A percentile compares a stretch with the other conserved stretches of the same genome.
Conservation (phyloP, 37 sponge, comb jelly and placozoan genomes). For the Oscarella lobularis region DNA sequence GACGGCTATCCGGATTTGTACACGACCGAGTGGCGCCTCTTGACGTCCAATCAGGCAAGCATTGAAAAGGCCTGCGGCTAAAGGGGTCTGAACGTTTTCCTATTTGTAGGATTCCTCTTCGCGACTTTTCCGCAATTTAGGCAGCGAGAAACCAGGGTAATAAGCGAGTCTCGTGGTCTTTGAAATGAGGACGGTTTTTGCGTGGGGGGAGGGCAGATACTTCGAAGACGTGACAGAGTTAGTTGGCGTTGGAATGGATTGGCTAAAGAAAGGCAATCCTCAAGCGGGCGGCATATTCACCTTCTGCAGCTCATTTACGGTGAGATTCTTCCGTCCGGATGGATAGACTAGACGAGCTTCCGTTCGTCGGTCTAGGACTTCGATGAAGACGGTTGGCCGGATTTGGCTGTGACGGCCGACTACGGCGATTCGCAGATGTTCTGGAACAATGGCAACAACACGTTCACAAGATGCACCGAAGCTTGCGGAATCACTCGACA, state of each 20-base stretch:
- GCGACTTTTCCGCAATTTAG: background rate
- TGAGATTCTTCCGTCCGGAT: background rate
- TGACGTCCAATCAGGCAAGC: background rate
- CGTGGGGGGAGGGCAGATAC: background rate
- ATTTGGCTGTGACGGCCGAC: background rate
- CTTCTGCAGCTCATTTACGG: background rate
- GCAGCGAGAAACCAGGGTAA: background rate
- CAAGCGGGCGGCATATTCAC: background rate
- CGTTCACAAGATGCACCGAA: background rate
- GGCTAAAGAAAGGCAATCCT: background rate
- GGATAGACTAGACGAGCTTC: background rate
- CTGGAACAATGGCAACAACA: constrained; percentile 1
- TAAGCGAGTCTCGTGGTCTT: too few relatives aligned
- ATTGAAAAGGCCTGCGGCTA: too few relatives aligned
- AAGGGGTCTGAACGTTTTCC: too few relatives aligned
- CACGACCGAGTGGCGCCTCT: background rate
- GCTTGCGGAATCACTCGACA: background rate
- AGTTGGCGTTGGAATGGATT: background rate
- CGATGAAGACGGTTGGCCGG: background rate
- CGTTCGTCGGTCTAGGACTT: constrained; percentile 2
- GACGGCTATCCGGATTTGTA: constrained; percentile 10
- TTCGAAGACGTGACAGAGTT: background rate
- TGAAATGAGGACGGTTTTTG: too few relatives aligned
- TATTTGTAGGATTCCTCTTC: background rate
- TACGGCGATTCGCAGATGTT: constrained; percentile 4